Evolutionary conservation across 1,140 invertebrate genomes (phyloP).

Genomic region (Schmidtea mediterranea): DNA sequence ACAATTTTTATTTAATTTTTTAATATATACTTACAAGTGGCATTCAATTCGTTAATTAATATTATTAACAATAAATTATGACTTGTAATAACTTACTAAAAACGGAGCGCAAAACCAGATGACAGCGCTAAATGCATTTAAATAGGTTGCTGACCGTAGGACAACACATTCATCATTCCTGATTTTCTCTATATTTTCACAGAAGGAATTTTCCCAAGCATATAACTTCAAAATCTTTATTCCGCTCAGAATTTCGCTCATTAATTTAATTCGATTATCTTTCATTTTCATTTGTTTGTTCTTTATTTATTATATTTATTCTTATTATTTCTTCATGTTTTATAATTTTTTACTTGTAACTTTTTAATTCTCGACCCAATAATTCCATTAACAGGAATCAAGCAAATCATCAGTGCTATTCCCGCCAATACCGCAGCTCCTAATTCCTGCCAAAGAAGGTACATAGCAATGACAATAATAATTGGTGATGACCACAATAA

Average conservation of each 20-base stretch:
- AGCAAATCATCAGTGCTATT: slow-evolving; percentile 24
- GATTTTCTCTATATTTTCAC: slow-evolving; percentile 23
- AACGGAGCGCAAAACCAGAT: slow-evolving; percentile 83
- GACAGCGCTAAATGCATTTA: slow-evolving; percentile 45
- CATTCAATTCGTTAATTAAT: no score
- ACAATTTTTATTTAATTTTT: no score
- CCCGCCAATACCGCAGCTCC: slow-evolving; percentile 26
- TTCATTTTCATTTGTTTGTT: background rate
- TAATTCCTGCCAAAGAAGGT: slow-evolving; percentile 56
- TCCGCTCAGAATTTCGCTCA: slow-evolving; percentile 22
- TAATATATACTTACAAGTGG: no score
- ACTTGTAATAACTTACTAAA: no score
- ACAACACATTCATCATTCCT: slow-evolving; percentile 26
- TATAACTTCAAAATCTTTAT: slow-evolving; percentile 26
- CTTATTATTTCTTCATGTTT: background rate
- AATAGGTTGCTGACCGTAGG: slow-evolving; percentile 25
- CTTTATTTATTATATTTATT: background rate
- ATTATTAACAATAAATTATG: no score
- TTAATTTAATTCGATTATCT: slow-evolving; percentile 20
- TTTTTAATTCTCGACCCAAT: slow-evolving; percentile 1
- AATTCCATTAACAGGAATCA: slow-evolving; percentile 29
- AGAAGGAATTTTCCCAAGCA: slow-evolving; percentile 22
- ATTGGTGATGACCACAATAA: slow-evolving; percentile 86
- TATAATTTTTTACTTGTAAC: background rate
- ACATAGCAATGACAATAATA: slow-evolving; percentile 57